Evolutionary conservation across 2,113 vertebrate genomes (phyloP), one percentile per base, ranked within the genome.

Genomic region (Callaeas wilsoni): DNA sequence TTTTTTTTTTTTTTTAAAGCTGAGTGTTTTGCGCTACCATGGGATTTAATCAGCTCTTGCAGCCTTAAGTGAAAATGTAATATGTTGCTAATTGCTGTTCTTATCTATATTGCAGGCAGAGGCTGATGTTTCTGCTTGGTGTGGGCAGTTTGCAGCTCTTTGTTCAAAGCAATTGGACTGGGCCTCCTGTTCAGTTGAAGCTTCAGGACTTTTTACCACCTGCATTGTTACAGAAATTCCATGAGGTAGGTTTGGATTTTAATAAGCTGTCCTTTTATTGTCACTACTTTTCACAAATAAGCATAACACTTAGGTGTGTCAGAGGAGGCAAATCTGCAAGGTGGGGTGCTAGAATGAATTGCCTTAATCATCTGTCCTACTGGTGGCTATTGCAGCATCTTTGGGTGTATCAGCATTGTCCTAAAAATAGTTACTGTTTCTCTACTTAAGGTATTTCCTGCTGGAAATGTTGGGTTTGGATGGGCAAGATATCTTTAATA

Each of bases 141-240:
- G 98, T 99, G 41, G 97, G 98, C 71, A 99, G 99, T 91, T 98
- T 99, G 85, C 99, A 99, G 63, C 97, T 99, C 69, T 99, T 99
- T 56, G 98, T 98, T 84, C 99, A 99, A 97, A 99, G 98, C 96
- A 99, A 99, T 98, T 99, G 99, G 99, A 99, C 99, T 2, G 99
- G 99, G 16, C 99, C 99, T 79, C 97, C 97, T 19, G 92, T 98
- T 95, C 97, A 96, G 37, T 91, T 99, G 74, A 94, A 97, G 3
- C 82, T 98, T 39, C 97, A 98, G 33, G 98, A 99, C 39, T 94
- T 99, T 80, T 98, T 99, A 64, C 98, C 98, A 9, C 50, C 97
- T n/a, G 85, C 95, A 35, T 90, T 99, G 55, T 91, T 98, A 62
- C 95, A 98, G 76, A 96, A 96, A 7, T 97, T 97, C 90, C 79